A percentile compares a stretch with the other conserved stretches of the same genome.
phyloP scores from a whole-genome alignment of 2,888 invertebrate genomes.

The Tanytarsus gracilentus region DNA sequence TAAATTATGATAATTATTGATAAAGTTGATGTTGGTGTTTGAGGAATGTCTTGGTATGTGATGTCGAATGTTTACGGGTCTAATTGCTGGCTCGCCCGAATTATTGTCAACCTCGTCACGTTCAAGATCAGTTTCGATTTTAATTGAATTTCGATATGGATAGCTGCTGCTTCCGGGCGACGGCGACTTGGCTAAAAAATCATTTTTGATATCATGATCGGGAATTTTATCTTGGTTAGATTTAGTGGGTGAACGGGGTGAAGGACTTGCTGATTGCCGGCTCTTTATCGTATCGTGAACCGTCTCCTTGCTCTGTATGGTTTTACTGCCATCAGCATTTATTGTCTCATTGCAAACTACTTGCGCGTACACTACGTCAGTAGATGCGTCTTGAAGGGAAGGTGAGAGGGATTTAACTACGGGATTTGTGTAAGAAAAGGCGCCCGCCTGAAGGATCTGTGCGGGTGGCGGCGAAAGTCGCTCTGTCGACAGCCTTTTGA shows the following conservation, averaged over 20 bases:
- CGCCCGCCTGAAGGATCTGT: slow-evolving; percentile 59
- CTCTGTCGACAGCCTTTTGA: slow-evolving; percentile 64
- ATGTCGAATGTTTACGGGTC: slow-evolving; percentile 10
- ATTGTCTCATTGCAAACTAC: slow-evolving; percentile 48
- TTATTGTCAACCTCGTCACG: neutral
- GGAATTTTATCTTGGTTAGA: no score
- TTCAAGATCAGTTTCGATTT: neutral
- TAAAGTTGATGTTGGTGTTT: slow-evolving; percentile 1
- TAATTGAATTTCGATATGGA: slow-evolving; percentile 2
- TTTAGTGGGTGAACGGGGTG: slow-evolving; percentile 31
- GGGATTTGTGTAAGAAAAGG: slow-evolving; percentile 65
- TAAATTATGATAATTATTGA: slow-evolving; percentile 29
- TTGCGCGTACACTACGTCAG: slow-evolving; percentile 68
- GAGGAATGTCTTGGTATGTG: slow-evolving; percentile 9
- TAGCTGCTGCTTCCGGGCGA: neutral
- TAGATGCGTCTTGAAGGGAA: slow-evolving; percentile 46
- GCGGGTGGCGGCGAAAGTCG: slow-evolving; percentile 57
- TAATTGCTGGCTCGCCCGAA: slow-evolving; percentile 19
- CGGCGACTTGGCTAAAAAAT: slow-evolving; percentile 54
- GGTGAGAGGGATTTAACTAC: slow-evolving; percentile 47
- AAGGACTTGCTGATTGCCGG: slow-evolving; percentile 32
- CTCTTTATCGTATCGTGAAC: slow-evolving; percentile 38
- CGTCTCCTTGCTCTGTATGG: slow-evolving; percentile 41
- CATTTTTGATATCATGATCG: slow-evolving; percentile 36
- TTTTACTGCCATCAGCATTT: slow-evolving; percentile 34